phyloP scores from a whole-genome alignment of 2,797 vertebrate genomes.

The Ctenopoma multispine region DNA sequence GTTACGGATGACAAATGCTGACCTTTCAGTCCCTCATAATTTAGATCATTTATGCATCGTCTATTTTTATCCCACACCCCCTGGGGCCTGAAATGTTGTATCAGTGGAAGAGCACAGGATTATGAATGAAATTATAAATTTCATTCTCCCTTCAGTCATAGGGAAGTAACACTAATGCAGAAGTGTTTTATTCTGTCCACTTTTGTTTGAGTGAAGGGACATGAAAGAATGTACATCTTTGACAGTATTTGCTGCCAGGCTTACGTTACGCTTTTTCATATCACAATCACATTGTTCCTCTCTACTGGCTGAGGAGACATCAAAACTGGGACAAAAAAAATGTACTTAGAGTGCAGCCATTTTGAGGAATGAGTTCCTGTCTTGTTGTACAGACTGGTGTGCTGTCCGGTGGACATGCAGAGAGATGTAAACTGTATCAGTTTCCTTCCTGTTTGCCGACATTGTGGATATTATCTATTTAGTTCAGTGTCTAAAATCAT shows the following conservation, averaged over 20 bases:
- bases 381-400: conserved; percentile 28
- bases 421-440: conserved; percentile 43
- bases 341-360: conserved; percentile 52
- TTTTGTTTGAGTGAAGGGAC: conserved; percentile 46
- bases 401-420: conserved; percentile 29
- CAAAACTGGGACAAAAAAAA: conserved; percentile 39
- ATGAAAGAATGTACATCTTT: conserved; percentile 43
- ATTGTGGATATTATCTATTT: conserved; percentile 67
- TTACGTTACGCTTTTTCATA: conserved; percentile 43
- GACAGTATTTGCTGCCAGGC: conserved; percentile 44
- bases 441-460: conserved; percentile 57
- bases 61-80: conserved; percentile 79
- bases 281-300: conserved; percentile 43
- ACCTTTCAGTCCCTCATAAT: conserved; percentile 76
- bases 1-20: conserved; percentile 70
- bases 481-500: conserved; percentile 58
- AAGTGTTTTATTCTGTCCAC: conserved; percentile 49
- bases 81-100: conserved; percentile 77
- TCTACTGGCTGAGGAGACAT: conserved; percentile 20
- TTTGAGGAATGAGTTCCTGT: conserved; percentile 50
- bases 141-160: conserved; percentile 32
- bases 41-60: conserved; percentile 43
- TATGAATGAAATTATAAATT: conserved; percentile 76
- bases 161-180: conserved; percentile 59
- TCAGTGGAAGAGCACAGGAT: conserved; percentile 74